These are phyloP conservation scores for Latheticus oryzae DNA, from an alignment of 2,888 invertebrate genomes.

Conservation along the genomic window DNA sequence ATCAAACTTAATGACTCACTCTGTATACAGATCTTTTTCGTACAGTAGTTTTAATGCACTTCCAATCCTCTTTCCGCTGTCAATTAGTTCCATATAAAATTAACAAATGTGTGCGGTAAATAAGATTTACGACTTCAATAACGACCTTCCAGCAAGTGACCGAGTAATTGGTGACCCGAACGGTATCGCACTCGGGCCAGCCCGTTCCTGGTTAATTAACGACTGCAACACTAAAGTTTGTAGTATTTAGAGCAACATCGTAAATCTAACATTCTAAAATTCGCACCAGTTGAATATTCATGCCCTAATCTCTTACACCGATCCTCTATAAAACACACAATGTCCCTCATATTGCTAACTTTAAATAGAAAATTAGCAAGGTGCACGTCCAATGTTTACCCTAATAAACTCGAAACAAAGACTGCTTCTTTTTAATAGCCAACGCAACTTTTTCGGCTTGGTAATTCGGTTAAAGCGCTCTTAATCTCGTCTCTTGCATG, in stretches of 20 bases:
- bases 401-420: constrained; percentile 26
- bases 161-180: constrained; percentile 49
- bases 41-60: constrained; percentile 37
- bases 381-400: constrained; percentile 20
- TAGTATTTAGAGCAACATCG: constrained; percentile 44
- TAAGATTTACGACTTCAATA: constrained; percentile 48
- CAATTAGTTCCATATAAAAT: constrained; percentile 43
- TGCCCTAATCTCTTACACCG: constrained; percentile 33
- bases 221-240: constrained; percentile 49
- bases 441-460: constrained; percentile 12
- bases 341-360: constrained; percentile 28
- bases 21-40: too few relatives aligned
- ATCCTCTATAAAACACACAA: constrained; percentile 26
- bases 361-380: constrained; percentile 22
- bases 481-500: constrained; percentile 11
- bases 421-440: constrained; percentile 21
- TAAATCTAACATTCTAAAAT: constrained; percentile 45
- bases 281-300: constrained; percentile 47
- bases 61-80: constrained; percentile 34
- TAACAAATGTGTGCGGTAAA: constrained; percentile 43
- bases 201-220: constrained; percentile 48
- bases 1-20: too few relatives aligned
- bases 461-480: constrained; percentile 7
- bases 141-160: constrained; percentile 48
- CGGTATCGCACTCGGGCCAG: constrained; percentile 45